phyloP scores from a whole-genome alignment of 1,140 invertebrate genomes.

The Andricus grossulariae region DNA sequence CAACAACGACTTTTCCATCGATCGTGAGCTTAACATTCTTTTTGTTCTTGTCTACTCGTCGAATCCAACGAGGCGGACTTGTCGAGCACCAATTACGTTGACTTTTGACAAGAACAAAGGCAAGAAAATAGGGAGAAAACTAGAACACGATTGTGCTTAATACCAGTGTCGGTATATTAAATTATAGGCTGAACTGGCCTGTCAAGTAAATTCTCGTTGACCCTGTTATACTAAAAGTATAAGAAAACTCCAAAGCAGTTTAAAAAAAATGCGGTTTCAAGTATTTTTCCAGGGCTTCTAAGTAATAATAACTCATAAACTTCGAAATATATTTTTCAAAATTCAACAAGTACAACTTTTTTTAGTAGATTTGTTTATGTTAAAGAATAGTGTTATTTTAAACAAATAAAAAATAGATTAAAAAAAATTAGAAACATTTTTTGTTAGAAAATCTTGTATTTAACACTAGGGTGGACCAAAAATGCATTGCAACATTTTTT shows the following conservation, averaged over 20 bases:
- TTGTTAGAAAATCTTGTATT: too few relatives aligned
- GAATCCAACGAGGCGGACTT: background rate
- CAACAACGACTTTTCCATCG: slow-evolving; percentile 22
- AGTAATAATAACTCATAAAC: too few relatives aligned
- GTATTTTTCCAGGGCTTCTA: too few relatives aligned
- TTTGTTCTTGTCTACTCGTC: background rate
- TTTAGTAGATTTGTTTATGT: too few relatives aligned
- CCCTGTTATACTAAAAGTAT: background rate
- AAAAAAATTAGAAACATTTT: too few relatives aligned
- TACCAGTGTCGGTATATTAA: slow-evolving; percentile 24
- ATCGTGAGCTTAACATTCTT: background rate
- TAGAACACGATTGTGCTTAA: slow-evolving; percentile 16
- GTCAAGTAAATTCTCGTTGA: slow-evolving; percentile 6
- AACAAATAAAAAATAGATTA: too few relatives aligned
- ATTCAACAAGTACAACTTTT: too few relatives aligned
- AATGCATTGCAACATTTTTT: too few relatives aligned
- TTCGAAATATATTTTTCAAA: too few relatives aligned
- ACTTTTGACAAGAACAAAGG: background rate
- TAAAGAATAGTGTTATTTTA: too few relatives aligned
- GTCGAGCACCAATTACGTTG: slow-evolving; percentile 1
- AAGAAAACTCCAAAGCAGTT: background rate
- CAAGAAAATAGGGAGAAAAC: background rate
- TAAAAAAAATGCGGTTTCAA: too few relatives aligned
- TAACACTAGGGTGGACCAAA: too few relatives aligned
- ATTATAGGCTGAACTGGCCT: slow-evolving; percentile 10